Evolutionary conservation across 2,113 vertebrate genomes (phyloP).

Genomic region (Atractosteus spatula): DNA sequence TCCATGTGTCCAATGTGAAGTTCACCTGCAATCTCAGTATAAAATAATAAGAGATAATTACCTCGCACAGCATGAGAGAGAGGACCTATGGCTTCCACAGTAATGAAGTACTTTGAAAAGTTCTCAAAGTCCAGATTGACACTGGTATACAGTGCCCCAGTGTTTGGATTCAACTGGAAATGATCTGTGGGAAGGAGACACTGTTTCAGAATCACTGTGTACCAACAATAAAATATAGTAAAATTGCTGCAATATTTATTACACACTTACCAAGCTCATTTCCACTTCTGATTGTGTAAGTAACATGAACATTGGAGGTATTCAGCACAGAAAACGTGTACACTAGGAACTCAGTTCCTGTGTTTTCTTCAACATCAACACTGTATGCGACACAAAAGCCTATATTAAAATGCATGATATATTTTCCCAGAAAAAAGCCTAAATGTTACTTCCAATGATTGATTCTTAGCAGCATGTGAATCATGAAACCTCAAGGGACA

Average conservation of each 20-base stretch:
- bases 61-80: not conserved
- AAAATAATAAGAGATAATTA: not conserved
- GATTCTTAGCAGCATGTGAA: no score
- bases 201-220: not conserved
- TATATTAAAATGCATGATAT: no score
- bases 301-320: constrained; percentile 4
- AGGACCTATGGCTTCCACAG: constrained; percentile 37
- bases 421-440: no score
- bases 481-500: no score
- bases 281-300: constrained; percentile 44
- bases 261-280: constrained; percentile 48
- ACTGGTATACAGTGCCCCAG: constrained; percentile 46
- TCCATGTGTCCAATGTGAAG: no score
- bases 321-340: constrained; percentile 31
- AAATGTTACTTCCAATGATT: no score
- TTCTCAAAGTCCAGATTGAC: constrained; percentile 45
- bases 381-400: not conserved
- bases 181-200: constrained; percentile 39
- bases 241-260: not conserved
- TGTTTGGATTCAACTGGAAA: constrained; percentile 41
- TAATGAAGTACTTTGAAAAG: constrained; percentile 42
- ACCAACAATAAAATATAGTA: not conserved
- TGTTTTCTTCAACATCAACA: constrained; percentile 26
- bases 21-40: no score
- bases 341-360: constrained; percentile 35